phyloP scores from a whole-genome alignment of 2,888 invertebrate species.

The Scaptomyza parva region DNA sequence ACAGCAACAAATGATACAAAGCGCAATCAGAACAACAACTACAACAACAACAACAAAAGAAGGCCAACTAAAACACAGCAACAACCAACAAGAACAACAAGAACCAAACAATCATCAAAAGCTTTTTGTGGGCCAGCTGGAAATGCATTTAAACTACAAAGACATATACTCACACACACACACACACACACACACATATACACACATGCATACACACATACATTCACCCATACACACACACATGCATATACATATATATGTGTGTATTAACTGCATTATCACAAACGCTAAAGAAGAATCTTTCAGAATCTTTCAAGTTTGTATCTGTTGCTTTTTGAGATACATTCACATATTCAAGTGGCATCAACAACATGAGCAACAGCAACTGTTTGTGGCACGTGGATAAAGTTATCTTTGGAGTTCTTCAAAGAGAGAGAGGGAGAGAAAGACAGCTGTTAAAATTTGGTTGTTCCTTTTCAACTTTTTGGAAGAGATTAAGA shows the following conservation, averaged over 20 bases:
- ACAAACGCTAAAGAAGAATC: conserved; percentile 1
- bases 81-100: conserved; percentile 20
- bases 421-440: not conserved
- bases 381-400: not conserved
- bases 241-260: not conserved
- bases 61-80: conserved; percentile 4
- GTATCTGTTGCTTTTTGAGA: not conserved
- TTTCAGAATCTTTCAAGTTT: conserved; percentile 6
- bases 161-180: too few species aligned
- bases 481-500: too few species aligned
- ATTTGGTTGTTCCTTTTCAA: too few species aligned
- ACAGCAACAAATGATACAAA: conserved; percentile 19
- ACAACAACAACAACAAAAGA: conserved; percentile 1
- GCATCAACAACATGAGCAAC: not conserved
- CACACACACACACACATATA: not conserved
- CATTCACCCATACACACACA: not conserved
- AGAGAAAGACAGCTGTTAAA: too few species aligned
- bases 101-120: conserved; percentile 47
- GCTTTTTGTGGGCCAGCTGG: conserved; percentile 33
- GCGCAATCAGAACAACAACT: conserved; percentile 6
- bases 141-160: conserved; percentile 53
- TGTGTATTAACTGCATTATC: conserved; percentile 7
- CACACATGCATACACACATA: not conserved
- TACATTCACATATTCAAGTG: conserved; percentile 11
- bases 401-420: conserved; percentile 9